phyloP scores from a whole-genome alignment of 2,888 invertebrate genomes.

The Amaurobius ferox region DNA sequence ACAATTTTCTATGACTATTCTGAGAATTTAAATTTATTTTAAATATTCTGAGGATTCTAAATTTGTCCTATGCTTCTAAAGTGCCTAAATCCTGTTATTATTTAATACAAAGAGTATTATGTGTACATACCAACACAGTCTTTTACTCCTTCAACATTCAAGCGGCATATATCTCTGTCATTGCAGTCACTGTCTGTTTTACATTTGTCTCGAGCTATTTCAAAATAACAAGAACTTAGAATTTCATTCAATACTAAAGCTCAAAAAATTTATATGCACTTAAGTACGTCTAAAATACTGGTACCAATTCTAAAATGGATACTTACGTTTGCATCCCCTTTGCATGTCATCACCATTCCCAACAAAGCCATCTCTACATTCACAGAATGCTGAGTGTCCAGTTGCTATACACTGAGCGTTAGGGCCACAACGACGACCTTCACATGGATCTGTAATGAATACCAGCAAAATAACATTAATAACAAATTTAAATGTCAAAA shows the following conservation, averaged over 20 bases:
- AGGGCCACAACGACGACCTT: slow-evolving; percentile 84
- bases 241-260: too few relatives aligned
- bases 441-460: slow-evolving; percentile 73
- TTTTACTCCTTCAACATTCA: slow-evolving; percentile 73
- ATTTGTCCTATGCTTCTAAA: too few relatives aligned
- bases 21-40: too few relatives aligned
- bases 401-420: slow-evolving; percentile 93
- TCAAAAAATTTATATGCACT: too few relatives aligned
- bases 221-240: slow-evolving; percentile 78
- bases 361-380: slow-evolving; percentile 86
- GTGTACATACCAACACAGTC: slow-evolving; percentile 71
- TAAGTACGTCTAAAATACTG: not conserved
- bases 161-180: slow-evolving; percentile 87
- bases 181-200: slow-evolving; percentile 89
- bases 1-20: too few relatives aligned
- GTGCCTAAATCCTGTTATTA: too few relatives aligned
- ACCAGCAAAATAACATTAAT: not conserved
- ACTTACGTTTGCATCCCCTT: slow-evolving; percentile 82
- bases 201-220: slow-evolving; percentile 86
- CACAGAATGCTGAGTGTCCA: slow-evolving; percentile 92
- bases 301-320: too few relatives aligned
- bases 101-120: too few relatives aligned
- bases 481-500: not conserved
- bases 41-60: too few relatives aligned
- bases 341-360: slow-evolving; percentile 90